Evolutionary conservation across 2,113 vertebrate species (phyloP).

Genomic region (Theropithecus gelada): DNA sequence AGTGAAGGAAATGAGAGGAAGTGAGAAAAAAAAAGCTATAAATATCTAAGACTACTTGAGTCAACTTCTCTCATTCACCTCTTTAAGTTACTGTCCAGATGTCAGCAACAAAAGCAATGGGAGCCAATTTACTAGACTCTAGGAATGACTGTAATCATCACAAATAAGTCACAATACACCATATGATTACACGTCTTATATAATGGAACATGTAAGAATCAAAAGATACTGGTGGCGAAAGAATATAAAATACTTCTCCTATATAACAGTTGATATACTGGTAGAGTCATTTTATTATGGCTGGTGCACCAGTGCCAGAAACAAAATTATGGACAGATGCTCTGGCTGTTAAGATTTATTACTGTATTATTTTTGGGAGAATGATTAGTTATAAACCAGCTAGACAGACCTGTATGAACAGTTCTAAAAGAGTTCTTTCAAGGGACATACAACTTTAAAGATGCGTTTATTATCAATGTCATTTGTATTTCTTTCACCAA

Average conservation of each 20-base stretch:
- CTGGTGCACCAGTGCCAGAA: background rate
- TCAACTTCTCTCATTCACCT: background rate
- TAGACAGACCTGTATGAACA: background rate
- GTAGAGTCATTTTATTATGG: background rate
- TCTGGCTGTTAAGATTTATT: background rate
- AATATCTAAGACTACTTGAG: background rate
- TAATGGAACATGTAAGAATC: background rate
- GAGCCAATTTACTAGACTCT: background rate
- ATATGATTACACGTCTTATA: background rate
- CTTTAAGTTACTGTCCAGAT: background rate
- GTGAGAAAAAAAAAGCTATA: background rate
- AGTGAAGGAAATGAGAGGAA: background rate
- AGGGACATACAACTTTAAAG: background rate
- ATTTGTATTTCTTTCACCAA: conserved; percentile 18
- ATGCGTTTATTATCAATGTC: background rate
- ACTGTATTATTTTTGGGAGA: background rate
- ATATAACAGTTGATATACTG: background rate
- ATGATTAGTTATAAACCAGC: background rate
- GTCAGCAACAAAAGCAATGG: background rate
- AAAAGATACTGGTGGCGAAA: background rate
- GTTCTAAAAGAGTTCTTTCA: conserved; percentile 5
- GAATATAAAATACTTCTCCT: background rate
- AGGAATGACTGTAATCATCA: background rate
- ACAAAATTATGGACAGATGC: background rate
- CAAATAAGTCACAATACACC: background rate